Percentiles rank a stretch among this genome's conserved stretches.
phyloP scores from a whole-genome alignment of 1,140 invertebrate species.

The Drosophila lacertosa region DNA sequence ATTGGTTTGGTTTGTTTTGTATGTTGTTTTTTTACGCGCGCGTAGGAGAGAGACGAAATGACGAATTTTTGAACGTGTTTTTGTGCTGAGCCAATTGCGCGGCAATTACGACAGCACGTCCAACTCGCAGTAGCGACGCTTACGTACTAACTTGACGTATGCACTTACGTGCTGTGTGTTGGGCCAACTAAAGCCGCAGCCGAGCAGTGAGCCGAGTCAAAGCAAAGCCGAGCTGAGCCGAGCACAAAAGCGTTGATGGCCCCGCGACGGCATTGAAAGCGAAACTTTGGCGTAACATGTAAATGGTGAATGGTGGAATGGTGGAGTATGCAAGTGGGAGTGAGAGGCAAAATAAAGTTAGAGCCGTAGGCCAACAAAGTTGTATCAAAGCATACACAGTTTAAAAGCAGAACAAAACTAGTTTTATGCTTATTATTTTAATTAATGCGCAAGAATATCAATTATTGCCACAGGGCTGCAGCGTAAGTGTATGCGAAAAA shows the following conservation, averaged over 20 bases:
- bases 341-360: neutral
- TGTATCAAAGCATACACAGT: neutral
- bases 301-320: too few relatives aligned
- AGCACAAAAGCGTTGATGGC: neutral
- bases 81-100: conserved; percentile 20
- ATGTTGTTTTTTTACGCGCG: conserved; percentile 62
- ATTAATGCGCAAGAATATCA: neutral
- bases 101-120: conserved; percentile 39
- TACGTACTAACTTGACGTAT: conserved; percentile 57
- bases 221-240: conserved; percentile 14
- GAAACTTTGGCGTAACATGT: conserved; percentile 18
- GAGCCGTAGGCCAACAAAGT: neutral
- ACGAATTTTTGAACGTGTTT: conserved; percentile 67
- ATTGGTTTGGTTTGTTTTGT: conserved; percentile 55
- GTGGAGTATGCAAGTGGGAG: neutral
- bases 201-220: conserved; percentile 13
- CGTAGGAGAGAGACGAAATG: conserved; percentile 52
- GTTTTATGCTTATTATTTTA: neutral
- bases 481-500: neutral
- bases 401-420: conserved; percentile 6
- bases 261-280: conserved; percentile 23
- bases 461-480: neutral
- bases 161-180: conserved; percentile 35
- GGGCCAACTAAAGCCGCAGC: conserved; percentile 45
- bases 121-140: conserved; percentile 40